Evolutionary conservation across 2,888 invertebrate species (phyloP).

Genomic region (Marronus borbonicus): DNA sequence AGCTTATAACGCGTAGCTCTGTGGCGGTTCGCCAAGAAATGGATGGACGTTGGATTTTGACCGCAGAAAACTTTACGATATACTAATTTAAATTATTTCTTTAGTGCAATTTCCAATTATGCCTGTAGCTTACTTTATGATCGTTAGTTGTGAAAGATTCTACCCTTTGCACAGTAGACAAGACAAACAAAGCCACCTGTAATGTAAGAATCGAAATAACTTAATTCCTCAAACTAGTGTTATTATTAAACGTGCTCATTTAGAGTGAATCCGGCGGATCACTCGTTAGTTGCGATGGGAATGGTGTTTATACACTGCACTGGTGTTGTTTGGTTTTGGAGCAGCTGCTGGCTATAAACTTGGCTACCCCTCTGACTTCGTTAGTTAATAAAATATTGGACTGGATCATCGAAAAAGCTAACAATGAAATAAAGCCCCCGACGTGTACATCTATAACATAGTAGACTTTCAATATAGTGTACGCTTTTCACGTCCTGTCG

Average conservation of each 20-base stretch:
- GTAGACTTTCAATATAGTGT: too few relatives aligned
- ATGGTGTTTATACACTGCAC: slow-evolving; percentile 56
- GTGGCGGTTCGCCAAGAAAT: slow-evolving; percentile 57
- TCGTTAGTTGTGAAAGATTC: slow-evolving; percentile 53
- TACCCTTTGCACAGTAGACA: slow-evolving; percentile 60
- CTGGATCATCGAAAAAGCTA: slow-evolving; percentile 59
- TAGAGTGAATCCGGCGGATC: slow-evolving; percentile 65
- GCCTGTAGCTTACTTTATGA: slow-evolving; percentile 59
- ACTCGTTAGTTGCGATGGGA: slow-evolving; percentile 53
- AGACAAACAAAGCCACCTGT: slow-evolving; percentile 61
- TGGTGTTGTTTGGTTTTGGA: slow-evolving; percentile 62
- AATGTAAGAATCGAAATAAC: slow-evolving; percentile 58
- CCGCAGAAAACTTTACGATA: slow-evolving; percentile 50
- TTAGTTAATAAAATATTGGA: slow-evolving; percentile 57
- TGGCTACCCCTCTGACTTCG: slow-evolving; percentile 62
- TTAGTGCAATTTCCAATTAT: slow-evolving; percentile 59
- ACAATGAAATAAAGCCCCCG: neutral
- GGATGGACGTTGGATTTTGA: slow-evolving; percentile 54
- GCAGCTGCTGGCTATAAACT: slow-evolving; percentile 59
- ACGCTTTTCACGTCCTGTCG: too few relatives aligned
- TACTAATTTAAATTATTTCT: neutral
- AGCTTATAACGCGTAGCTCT: slow-evolving; percentile 43
- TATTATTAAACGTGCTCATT: slow-evolving; percentile 31
- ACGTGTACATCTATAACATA: too few relatives aligned
- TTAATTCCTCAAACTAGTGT: neutral